Evolutionary conservation across 2,113 vertebrate genomes (phyloP).

Genomic region (Elanus axillaris): DNA sequence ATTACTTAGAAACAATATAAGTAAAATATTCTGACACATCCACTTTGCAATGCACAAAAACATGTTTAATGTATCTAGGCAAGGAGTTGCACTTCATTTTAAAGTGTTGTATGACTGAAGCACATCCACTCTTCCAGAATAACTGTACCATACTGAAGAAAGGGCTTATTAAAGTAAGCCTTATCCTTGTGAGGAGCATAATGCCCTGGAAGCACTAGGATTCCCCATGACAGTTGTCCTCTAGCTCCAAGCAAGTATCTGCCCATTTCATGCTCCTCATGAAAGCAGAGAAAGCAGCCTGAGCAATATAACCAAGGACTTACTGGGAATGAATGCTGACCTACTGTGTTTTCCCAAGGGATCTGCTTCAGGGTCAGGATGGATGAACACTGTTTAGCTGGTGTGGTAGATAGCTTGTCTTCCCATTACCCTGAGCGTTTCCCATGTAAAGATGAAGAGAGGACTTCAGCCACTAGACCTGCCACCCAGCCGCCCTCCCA

Average conservation of each 20-base stretch:
- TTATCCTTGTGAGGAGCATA: background rate
- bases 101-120: background rate
- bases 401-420: background rate
- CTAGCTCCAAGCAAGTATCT: background rate
- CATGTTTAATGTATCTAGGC: background rate
- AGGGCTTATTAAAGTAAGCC: background rate
- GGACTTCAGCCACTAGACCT: background rate
- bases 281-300: background rate
- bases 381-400: background rate
- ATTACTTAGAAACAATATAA: background rate
- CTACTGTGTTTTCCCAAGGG: background rate
- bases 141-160: background rate
- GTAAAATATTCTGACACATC: background rate
- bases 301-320: background rate
- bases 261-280: background rate
- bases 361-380: background rate
- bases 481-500: background rate
- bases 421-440: background rate
- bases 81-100: background rate
- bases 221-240: background rate
- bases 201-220: background rate
- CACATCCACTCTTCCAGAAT: background rate
- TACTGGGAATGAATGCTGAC: background rate
- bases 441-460: background rate
- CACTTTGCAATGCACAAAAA: background rate